Evolutionary conservation across 2,888 invertebrate genomes (phyloP).

Genomic region (Dolomedes plantarius): DNA sequence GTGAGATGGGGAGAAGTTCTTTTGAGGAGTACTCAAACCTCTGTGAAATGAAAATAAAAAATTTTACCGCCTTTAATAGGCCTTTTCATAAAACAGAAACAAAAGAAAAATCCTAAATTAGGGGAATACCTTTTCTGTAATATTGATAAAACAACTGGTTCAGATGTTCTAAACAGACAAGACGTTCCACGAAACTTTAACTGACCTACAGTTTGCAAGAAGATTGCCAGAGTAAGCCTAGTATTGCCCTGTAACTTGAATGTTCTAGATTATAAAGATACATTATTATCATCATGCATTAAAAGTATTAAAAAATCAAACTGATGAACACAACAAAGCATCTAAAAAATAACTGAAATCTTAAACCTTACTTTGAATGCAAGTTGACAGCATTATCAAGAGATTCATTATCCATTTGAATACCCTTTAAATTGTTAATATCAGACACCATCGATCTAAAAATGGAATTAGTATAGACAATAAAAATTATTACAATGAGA

Average conservation of each 20-base stretch:
- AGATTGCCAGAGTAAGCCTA: slow-evolving; percentile 78
- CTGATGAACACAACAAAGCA: no score
- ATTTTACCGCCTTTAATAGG: no score
- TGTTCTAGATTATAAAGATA: slow-evolving; percentile 74
- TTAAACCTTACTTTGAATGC: slow-evolving; percentile 46
- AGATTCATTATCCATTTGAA: slow-evolving; percentile 43
- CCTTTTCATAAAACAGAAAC: no score
- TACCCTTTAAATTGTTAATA: slow-evolving; percentile 49
- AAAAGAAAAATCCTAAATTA: no score
- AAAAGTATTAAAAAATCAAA: no score
- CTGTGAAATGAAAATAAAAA: no score
- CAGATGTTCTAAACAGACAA: slow-evolving; percentile 81
- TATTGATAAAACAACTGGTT: slow-evolving; percentile 42
- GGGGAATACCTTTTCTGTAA: slow-evolving; percentile 58
- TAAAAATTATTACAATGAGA: no score
- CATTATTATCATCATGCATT: not conserved
- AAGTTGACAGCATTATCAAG: slow-evolving; percentile 37
- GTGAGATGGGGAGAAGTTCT: not conserved
- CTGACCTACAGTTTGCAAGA: slow-evolving; percentile 82
- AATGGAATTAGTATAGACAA: no score
- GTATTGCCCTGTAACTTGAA: slow-evolving; percentile 76
- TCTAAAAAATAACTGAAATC: not conserved
- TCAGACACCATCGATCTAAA: slow-evolving; percentile 62
- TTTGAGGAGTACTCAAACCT: not conserved
- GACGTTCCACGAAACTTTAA: slow-evolving; percentile 83